These are phyloP conservation scores for Apaloderma vittatum DNA, from an alignment of 2,113 vertebrate species.

Conservation along the genomic window DNA sequence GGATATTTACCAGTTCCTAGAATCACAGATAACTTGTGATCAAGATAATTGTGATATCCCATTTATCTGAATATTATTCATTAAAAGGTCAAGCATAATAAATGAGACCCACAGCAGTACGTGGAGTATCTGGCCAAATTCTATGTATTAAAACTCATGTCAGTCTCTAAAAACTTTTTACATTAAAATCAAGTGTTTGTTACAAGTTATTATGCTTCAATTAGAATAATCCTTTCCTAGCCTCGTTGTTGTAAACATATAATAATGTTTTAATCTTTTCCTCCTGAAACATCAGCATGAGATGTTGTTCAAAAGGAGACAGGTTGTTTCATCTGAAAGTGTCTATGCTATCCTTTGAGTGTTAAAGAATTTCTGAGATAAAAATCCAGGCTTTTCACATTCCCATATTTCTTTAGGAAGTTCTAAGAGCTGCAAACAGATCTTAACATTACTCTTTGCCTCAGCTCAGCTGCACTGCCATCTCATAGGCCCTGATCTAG, in stretches of 20 bases:
- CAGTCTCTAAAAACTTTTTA: neutral
- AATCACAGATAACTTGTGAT: neutral
- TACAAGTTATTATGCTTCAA: neutral
- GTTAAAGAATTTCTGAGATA: neutral
- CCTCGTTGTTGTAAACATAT: neutral
- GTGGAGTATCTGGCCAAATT: neutral
- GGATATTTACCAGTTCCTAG: neutral
- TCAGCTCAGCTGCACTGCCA: neutral
- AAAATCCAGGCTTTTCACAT: accelerated
- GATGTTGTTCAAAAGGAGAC: neutral
- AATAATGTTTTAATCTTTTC: neutral
- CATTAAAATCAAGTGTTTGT: neutral
- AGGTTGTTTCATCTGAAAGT: neutral
- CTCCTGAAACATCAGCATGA: neutral
- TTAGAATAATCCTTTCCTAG: neutral
- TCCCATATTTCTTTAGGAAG: neutral
- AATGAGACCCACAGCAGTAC: neutral
- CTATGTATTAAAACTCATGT: neutral
- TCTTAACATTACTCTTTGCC: neutral
- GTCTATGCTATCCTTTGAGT: neutral
- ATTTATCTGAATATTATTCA: neutral
- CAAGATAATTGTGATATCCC: neutral
- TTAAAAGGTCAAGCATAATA: neutral
- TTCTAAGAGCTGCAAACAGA: neutral
- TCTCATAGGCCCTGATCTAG: neutral